Evolutionary conservation across 2,888 invertebrate genomes (phyloP).

Genomic region (Aporophyla nigra): DNA sequence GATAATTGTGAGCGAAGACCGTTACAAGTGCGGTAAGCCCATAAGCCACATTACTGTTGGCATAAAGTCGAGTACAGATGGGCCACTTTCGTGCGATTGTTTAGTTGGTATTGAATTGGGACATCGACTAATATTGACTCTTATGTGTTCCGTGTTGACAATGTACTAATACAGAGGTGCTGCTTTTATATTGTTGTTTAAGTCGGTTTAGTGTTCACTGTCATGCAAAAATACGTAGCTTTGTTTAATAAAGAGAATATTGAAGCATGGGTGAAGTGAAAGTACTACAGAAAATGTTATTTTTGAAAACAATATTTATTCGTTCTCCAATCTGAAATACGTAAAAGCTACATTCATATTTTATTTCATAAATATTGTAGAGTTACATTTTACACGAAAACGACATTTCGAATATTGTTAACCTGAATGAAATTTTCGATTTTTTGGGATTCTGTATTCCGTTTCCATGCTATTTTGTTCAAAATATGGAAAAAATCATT

Average conservation of each 20-base stretch:
- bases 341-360: conserved; percentile 18
- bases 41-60: conserved; percentile 28
- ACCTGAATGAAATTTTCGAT: background rate
- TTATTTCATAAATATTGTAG: conserved; percentile 13
- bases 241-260: background rate
- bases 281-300: background rate
- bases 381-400: conserved; percentile 11
- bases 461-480: conserved; percentile 5
- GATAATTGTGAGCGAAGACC: conserved; percentile 50
- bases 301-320: background rate
- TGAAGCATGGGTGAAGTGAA: background rate
- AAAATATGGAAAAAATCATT: conserved; percentile 1
- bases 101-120: conserved; percentile 17
- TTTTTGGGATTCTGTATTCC: background rate
- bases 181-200: background rate
- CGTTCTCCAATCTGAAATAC: background rate
- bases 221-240: background rate
- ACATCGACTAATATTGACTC: background rate
- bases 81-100: conserved; percentile 7
- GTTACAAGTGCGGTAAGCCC: conserved; percentile 50
- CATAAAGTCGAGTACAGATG: conserved; percentile 11
- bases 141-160: conserved; percentile 14
- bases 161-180: background rate
- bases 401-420: background rate
- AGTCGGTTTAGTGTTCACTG: background rate